Percentiles rank a stretch among this genome's conserved stretches.
phyloP scores from a whole-genome alignment of 2,797 vertebrate genomes.

The Molossus alvarezi region DNA sequence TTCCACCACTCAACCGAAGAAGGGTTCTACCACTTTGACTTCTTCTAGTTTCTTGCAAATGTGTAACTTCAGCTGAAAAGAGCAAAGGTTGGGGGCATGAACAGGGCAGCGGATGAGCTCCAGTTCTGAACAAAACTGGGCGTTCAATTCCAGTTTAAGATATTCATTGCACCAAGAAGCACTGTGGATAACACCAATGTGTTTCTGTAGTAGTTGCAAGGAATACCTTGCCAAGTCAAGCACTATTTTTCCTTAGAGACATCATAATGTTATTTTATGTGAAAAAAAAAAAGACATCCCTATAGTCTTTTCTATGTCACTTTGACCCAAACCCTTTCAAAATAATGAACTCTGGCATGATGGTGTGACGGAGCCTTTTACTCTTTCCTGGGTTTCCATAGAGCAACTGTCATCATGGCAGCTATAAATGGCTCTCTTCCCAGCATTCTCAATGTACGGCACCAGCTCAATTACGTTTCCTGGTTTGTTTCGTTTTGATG shows the following conservation, averaged over 20 bases:
- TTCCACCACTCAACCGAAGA: neutral
- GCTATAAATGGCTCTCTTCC: neutral
- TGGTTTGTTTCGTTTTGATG: slow-evolving; percentile 16
- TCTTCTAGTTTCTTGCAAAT: slow-evolving; percentile 8
- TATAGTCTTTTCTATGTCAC: neutral
- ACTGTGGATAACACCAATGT: neutral
- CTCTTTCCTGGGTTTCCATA: neutral
- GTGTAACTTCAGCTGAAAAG: neutral
- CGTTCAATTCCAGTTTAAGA: neutral
- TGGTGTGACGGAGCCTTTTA: neutral
- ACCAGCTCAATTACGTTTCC: neutral
- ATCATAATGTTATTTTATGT: neutral
- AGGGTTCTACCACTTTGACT: neutral
- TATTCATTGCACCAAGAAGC: slow-evolving; percentile 11
- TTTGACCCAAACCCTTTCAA: slow-evolving; percentile 56
- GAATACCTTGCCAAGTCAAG: slow-evolving; percentile 30
- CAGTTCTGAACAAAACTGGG: neutral
- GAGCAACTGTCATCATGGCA: neutral
- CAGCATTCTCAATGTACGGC: neutral
- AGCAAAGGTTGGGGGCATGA: neutral
- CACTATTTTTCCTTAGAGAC: slow-evolving; percentile 43
- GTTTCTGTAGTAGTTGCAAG: slow-evolving; percentile 23
- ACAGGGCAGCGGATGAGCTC: neutral
- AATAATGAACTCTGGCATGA: slow-evolving; percentile 8
- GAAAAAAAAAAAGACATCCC: slow-evolving; percentile 26